A percentile compares a stretch with the other conserved stretches of the same genome.
phyloP scores from a whole-genome alignment of 2,113 vertebrate species.

The Sylvia atricapilla region DNA sequence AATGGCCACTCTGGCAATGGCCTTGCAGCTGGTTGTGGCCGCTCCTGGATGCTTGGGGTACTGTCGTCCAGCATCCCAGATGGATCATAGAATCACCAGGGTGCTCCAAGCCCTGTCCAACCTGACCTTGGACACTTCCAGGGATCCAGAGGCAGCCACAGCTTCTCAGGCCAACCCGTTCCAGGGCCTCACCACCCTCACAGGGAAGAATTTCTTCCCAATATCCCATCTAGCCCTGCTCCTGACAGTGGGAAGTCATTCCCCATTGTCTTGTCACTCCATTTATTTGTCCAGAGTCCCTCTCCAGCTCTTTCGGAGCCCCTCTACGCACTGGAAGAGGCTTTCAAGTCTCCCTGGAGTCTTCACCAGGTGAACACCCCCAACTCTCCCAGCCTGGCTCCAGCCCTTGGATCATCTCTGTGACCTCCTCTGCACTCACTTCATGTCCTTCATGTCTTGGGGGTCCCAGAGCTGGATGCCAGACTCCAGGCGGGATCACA shows the following conservation, averaged over 20 bases:
- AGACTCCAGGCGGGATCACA: background rate
- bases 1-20: rapidly evolving
- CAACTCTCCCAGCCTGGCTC: background rate
- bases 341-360: rapidly evolving
- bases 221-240: rapidly evolving
- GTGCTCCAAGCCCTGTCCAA: rapidly evolving
- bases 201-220: rapidly evolving
- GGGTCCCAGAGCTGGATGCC: background rate
- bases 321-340: rapidly evolving
- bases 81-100: background rate
- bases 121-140: rapidly evolving
- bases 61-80: background rate
- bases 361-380: background rate
- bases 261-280: rapidly evolving
- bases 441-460: rapidly evolving
- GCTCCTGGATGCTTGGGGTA: rapidly evolving
- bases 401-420: background rate
- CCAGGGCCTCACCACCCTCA: rapidly evolving
- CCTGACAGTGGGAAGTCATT: rapidly evolving
- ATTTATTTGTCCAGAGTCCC: rapidly evolving
- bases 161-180: background rate
- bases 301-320: background rate
- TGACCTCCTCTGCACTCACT: background rate
- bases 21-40: background rate
- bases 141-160: background rate